Evolutionary conservation across 1,140 invertebrate genomes (phyloP).

Genomic region (Bombus superbus): DNA sequence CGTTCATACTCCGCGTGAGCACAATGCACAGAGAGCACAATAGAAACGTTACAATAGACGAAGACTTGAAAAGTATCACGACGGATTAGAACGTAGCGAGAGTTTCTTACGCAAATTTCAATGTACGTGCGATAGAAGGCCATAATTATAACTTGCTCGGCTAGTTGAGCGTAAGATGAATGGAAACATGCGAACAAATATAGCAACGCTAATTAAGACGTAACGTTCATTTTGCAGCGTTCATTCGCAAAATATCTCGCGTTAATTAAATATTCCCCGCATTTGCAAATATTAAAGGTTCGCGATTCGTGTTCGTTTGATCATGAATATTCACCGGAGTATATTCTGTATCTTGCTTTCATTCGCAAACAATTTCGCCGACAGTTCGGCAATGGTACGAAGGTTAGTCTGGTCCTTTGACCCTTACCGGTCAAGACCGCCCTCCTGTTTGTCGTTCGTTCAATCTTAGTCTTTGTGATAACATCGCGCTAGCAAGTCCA

Average conservation of each 20-base stretch:
- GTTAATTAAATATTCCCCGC: slow-evolving; percentile 8
- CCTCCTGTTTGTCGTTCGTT: slow-evolving; percentile 28
- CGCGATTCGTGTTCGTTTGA: slow-evolving; percentile 13
- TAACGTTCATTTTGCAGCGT: background rate
- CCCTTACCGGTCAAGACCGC: slow-evolving; percentile 39
- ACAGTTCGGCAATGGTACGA: background rate
- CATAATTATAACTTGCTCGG: background rate
- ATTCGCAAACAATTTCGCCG: slow-evolving; percentile 15
- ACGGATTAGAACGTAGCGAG: background rate
- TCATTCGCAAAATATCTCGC: background rate
- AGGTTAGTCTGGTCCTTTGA: slow-evolving; percentile 23
- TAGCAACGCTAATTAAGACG: slow-evolving; percentile 1
- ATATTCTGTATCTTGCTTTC: background rate
- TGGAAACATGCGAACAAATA: background rate
- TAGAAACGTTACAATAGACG: background rate
- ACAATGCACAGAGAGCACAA: background rate
- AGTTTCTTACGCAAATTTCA: background rate
- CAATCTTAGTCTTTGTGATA: slow-evolving; percentile 43
- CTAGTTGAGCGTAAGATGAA: background rate
- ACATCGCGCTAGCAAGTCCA: slow-evolving; percentile 28
- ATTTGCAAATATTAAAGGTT: background rate
- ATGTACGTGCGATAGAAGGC: background rate
- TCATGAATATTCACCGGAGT: slow-evolving; percentile 8
- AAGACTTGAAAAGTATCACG: background rate
- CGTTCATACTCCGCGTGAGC: background rate